Evolutionary conservation across 2,888 invertebrate genomes (phyloP), one percentile per base, ranked within the genome.

Genomic region (Strigamia crassipes): DNA sequence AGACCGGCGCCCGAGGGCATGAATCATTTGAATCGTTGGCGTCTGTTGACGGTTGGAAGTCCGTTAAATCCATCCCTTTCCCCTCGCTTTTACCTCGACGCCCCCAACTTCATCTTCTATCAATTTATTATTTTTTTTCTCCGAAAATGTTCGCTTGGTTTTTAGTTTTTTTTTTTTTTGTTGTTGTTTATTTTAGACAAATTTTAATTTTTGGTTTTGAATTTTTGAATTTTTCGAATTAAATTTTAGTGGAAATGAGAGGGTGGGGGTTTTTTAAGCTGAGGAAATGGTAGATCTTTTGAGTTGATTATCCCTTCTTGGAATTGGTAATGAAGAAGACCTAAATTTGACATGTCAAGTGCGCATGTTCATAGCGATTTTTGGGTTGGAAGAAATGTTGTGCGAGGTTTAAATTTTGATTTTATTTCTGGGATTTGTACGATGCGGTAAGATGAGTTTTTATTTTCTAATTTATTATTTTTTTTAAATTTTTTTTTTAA

Each of bases 31-130:
- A 73, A 73, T 13, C 31, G 73, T 31, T 73, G 73, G 73, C 73
- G 73, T 73, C 73, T 73, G 73, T 73, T 23, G 73, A 73, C 73
- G 73, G 73, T 73, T 73, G 73, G 73, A 73, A 73, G 73, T 73
- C 73, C 73, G 73, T 73, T 73, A 73, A 73, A 73, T 4, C 3
- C 31, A 27, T 31, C 73, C 31, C 73, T 31, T 27, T 27, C 73
- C 73, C 73, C 31, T 31, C 73, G n/a, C n/a, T 56, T 56, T 56
- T 18, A 56, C 56, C 56, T 56, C 56, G 56, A 56, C 56, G 56
- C 56, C 56, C 56, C 56, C 56, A 56, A 15, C 73, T 31, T 31
- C 31, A 73, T 31, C 73, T 73, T 73, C 10, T 5, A 12, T 31
- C 73, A 27, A 73, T 73, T 73, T 31, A 1, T 12, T 31, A 4